Conservation (phyloP, 1,140 invertebrate species). For the Drosophila nebulosa region DNA sequence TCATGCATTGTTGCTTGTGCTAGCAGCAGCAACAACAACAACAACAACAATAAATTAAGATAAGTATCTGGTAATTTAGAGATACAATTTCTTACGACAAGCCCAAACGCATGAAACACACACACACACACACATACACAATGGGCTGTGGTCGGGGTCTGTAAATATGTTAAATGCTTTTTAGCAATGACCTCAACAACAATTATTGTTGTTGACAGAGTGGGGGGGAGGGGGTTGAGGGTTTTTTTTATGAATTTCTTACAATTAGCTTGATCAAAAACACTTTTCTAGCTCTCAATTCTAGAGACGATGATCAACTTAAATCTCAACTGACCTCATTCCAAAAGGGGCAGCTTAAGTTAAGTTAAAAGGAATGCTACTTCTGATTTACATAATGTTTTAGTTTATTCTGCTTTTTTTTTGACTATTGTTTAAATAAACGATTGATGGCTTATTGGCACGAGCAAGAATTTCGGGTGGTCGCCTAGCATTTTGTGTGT, state of each 20-base stretch:
- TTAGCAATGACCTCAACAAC: slow-evolving; percentile 58
- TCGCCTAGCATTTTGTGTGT: no score
- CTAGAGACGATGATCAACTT: no score
- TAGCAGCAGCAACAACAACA: slow-evolving; percentile 13
- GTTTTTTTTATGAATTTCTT: slow-evolving; percentile 1
- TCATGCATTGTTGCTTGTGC: neutral
- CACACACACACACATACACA: neutral
- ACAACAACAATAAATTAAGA: slow-evolving; percentile 2
- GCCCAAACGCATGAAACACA: slow-evolving; percentile 8
- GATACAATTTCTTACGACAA: neutral
- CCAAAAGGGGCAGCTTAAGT: no score
- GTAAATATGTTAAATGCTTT: slow-evolving; percentile 21
- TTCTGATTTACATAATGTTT: slow-evolving; percentile 22
- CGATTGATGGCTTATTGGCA: slow-evolving; percentile 31
- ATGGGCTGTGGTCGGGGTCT: neutral
- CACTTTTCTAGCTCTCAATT: no score
- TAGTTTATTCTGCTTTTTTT: slow-evolving; percentile 21
- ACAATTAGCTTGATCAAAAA: no score
- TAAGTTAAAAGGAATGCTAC: slow-evolving; percentile 10
- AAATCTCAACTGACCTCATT: neutral
- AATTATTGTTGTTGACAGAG: slow-evolving; percentile 31
- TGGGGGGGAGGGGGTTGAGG: no score
- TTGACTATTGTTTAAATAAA: slow-evolving; percentile 23
- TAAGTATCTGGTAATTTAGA: slow-evolving; percentile 10
- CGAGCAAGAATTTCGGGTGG: slow-evolving; percentile 7